Evolutionary conservation across 1,140 invertebrate genomes (phyloP).

Genomic region (Phortica variegata): DNA sequence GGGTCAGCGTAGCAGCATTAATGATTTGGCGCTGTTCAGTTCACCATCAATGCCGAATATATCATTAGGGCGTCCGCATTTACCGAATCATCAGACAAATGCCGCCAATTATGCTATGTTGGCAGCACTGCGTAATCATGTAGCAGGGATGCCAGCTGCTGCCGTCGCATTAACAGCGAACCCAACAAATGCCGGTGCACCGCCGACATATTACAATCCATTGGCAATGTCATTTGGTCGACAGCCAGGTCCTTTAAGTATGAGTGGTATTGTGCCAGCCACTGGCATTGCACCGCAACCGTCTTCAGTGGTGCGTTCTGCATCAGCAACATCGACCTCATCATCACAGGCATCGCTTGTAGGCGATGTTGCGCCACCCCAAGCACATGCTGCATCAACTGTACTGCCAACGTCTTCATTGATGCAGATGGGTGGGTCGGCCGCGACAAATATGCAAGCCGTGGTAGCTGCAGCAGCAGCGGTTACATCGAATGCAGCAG

Average conservation of each 20-base stretch:
- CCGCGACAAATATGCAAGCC: no score
- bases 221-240: conserved; percentile 35
- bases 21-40: conserved; percentile 77
- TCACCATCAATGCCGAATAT: conserved; percentile 96
- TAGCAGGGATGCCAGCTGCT: conserved; percentile 17
- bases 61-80: conserved; percentile 82
- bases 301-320: conserved; percentile 45
- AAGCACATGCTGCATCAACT: conserved; percentile 45
- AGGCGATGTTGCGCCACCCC: conserved; percentile 48
- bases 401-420: conserved; percentile 35
- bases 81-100: conserved; percentile 58
- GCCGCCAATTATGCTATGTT: conserved; percentile 44
- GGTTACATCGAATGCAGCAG: conserved; percentile 41
- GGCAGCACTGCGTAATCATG: conserved; percentile 45
- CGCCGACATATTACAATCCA: conserved; percentile 45
- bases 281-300: conserved; percentile 42
- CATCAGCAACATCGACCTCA: conserved; percentile 50
- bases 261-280: conserved; percentile 28
- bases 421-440: conserved; percentile 21
- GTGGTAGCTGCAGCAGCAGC: conserved; percentile 20
- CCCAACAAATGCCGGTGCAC: no score
- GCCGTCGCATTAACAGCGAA: no score
- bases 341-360: conserved; percentile 47
- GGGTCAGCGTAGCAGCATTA: conserved; percentile 55
- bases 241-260: conserved; percentile 25